Percentiles rank a stretch among this genome's conserved stretches.
These are phyloP conservation scores for Upupa epops DNA, from an alignment of 2,113 vertebrate species.

Conservation along the genomic window DNA sequence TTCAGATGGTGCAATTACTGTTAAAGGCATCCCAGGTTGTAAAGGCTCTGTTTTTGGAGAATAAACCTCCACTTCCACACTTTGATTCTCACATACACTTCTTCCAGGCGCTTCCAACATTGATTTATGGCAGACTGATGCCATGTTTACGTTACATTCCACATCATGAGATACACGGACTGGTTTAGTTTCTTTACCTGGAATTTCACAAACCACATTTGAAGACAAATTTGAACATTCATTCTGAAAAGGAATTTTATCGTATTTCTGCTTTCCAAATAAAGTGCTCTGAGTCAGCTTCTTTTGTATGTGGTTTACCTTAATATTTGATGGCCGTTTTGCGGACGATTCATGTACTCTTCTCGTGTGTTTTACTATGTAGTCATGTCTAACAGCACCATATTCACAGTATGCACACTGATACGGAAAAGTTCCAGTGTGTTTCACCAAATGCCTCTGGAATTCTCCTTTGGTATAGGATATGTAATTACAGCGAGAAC, in stretches of 20 bases:
- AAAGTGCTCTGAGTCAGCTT: conserved; percentile 46
- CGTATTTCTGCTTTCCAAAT: conserved; percentile 13
- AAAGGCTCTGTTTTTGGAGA: conserved; percentile 79
- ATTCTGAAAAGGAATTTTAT: conserved; percentile 14
- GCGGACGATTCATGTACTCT: conserved; percentile 79
- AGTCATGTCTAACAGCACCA: conserved; percentile 87
- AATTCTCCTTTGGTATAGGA: conserved; percentile 89
- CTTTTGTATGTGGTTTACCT: conserved; percentile 44
- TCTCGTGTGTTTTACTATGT: conserved; percentile 89
- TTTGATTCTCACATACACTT: conserved; percentile 59
- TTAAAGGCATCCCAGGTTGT: conserved; percentile 86
- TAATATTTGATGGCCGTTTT: conserved; percentile 17
- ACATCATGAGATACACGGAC: neutral
- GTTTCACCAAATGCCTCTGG: conserved; percentile 86
- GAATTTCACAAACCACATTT: conserved; percentile 3
- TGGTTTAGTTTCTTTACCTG: neutral
- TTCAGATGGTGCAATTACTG: conserved; percentile 86
- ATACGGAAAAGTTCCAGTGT: conserved; percentile 85
- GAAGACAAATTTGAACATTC: conserved; percentile 21
- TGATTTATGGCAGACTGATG: conserved; percentile 39
- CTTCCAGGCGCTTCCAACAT: conserved; percentile 5
- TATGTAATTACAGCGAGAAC: conserved; percentile 82
- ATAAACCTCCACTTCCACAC: conserved; percentile 80
- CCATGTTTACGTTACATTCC: conserved; percentile 29
- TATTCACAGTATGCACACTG: conserved; percentile 90